Percentiles rank a stretch among this genome's conserved stretches.
phyloP scores from a whole-genome alignment of 1,140 invertebrate species.

The Grapholita molesta region DNA sequence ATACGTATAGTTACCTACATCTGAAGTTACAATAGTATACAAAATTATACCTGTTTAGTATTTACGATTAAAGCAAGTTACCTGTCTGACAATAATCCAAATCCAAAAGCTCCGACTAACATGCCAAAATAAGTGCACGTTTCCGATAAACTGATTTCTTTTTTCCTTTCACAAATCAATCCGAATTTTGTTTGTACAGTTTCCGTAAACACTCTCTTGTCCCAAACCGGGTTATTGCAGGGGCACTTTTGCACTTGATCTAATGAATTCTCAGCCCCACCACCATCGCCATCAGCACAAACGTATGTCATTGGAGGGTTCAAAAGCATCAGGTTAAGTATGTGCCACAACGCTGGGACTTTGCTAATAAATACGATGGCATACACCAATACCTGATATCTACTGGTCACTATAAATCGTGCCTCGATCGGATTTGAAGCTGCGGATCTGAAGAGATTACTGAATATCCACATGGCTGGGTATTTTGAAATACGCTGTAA shows the following conservation, averaged over 20 bases:
- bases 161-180: background rate
- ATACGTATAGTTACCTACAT: too few species aligned
- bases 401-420: background rate
- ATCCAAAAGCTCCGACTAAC: background rate
- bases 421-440: background rate
- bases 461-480: background rate
- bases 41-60: too few species aligned
- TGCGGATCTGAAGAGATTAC: background rate
- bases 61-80: too few species aligned
- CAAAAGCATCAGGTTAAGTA: background rate
- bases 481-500: background rate
- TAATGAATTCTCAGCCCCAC: too few species aligned
- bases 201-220: background rate
- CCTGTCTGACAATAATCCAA: background rate
- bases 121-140: background rate
- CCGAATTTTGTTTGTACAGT: background rate
- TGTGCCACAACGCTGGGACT: background rate
- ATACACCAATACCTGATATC: background rate
- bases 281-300: background rate
- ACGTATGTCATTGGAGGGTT: background rate
- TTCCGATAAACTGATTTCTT: background rate
- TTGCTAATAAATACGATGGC: background rate
- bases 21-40: too few species aligned
- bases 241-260: background rate
- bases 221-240: background rate